A percentile compares a stretch with the other conserved stretches of the same genome.
These are phyloP conservation scores for Drosophila aldrichi DNA, from an alignment of 2,888 invertebrate species.

Conservation along the genomic window DNA sequence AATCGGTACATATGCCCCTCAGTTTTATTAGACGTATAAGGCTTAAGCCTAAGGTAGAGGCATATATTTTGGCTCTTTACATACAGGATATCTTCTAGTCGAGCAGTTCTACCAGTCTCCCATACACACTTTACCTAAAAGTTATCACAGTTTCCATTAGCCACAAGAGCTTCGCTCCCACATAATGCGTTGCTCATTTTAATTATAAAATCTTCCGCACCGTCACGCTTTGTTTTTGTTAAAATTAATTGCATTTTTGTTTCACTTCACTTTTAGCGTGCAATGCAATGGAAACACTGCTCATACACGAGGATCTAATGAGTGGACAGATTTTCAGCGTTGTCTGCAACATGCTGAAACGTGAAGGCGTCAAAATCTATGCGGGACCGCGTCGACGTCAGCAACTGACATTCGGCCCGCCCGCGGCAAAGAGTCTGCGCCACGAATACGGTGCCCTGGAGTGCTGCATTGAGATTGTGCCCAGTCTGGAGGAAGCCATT, in stretches of 20 bases:
- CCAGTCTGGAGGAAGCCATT: conserved; percentile 94
- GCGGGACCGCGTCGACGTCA: conserved; percentile 94
- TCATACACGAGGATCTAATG: conserved; percentile 95
- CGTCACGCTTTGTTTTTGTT: neutral
- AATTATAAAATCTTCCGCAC: conserved; percentile 15
- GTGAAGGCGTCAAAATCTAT: conserved; percentile 94
- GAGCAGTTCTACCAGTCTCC: neutral
- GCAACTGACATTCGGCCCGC: conserved; percentile 96
- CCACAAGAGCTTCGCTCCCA: neutral
- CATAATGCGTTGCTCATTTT: conserved; percentile 9
- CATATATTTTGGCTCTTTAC: too few relatives aligned
- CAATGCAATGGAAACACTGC: conserved; percentile 99
- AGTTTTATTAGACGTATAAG: too few relatives aligned
- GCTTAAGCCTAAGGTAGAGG: too few relatives aligned
- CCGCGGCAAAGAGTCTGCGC: conserved; percentile 94
- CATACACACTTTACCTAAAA: too few relatives aligned
- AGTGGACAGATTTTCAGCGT: conserved; percentile 91
- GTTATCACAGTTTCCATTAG: neutral
- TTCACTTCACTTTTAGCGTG: conserved; percentile 88
- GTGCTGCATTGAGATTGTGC: conserved; percentile 98
- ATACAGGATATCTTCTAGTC: neutral
- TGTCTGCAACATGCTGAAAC: conserved; percentile 95
- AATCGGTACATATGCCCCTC: too few relatives aligned
- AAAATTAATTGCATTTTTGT: conserved; percentile 30
- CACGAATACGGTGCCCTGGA: conserved; percentile 97